Base-by-base conservation (phyloP, 2,113 vertebrate genomes). In the Lycocorax pyrrhopterus region DNA sequence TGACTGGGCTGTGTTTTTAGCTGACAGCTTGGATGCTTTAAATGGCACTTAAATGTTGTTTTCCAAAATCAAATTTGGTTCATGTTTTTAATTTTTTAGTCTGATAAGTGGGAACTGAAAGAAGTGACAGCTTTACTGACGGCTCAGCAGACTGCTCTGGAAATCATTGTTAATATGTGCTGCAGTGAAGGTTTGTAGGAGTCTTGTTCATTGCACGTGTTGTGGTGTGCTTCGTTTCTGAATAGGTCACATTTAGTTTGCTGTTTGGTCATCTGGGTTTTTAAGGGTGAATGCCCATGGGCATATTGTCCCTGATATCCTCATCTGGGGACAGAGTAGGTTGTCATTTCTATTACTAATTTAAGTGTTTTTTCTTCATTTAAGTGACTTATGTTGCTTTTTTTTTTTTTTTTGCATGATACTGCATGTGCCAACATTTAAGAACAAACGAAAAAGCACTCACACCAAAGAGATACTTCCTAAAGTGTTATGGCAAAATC, bases 101-200 rank as follows among this genome's bases (percentile, higher is more conserved):
- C 96, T 88, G 98, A 97, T 39, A 98, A 98, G 85, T 98, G 98
- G 97, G 99, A 99, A 92, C 97, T 99, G 97, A 98, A 98, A 94
- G 98, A 99, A 96, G 98, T 98, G 58, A 89, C 93, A 41, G 98
- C 98, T n/a, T 97, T 99, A 97, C 98, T 99, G 95, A 98, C 97
- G 49, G 99, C 99, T 73, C 99, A 99, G 97, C 99, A 99, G 97
- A 99, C 99, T 12, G 99, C 99, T 37, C 97, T 99, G 96, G 99
- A 99, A 96, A 98, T 99, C 92, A 98, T 99, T 55, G 99, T 99
- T 96, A 99, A 99, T 97, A 98, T 99, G 99, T 99, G 99, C 98
- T 99, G 98, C 96, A 98, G 94, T 26, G 99, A 99, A 93, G 99
- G 99, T 99, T 95, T 86, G 97, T 96, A 68, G 81, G n/a, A 89